Conservation (phyloP, 1,140 invertebrate genomes). For the Galendromus occidentalis region DNA sequence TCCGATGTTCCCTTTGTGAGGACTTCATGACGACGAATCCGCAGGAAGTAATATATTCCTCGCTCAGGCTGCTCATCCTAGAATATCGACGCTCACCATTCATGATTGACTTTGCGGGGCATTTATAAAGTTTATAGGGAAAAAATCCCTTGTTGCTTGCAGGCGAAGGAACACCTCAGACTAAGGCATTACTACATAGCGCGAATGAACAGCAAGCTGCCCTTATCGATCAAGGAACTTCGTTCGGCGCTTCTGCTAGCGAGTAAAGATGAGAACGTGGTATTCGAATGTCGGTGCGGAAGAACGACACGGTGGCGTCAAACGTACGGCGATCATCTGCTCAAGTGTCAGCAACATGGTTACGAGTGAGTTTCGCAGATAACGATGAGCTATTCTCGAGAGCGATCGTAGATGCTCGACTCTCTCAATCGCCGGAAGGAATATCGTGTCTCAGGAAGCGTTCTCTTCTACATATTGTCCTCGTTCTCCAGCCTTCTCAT, state of each 20-base stretch:
- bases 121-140: too few species aligned
- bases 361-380: too few species aligned
- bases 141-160: too few species aligned
- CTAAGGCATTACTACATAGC: neutral
- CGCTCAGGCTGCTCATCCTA: too few species aligned
- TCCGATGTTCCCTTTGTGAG: neutral
- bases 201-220: neutral
- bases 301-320: neutral
- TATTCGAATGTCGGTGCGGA: neutral
- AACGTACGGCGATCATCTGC: neutral
- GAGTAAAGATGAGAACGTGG: neutral
- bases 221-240: neutral
- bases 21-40: neutral
- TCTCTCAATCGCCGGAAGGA: too few species aligned
- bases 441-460: too few species aligned
- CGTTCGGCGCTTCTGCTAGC: neutral
- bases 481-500: too few species aligned
- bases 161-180: neutral
- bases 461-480: too few species aligned
- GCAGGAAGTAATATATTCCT: neutral
- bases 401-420: too few species aligned
- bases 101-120: too few species aligned
- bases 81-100: too few species aligned
- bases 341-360: neutral
- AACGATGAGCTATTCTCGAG: too few species aligned